These are phyloP conservation scores for Ophraella communa DNA, from an alignment of 2,888 invertebrate genomes.

Conservation along the genomic window DNA sequence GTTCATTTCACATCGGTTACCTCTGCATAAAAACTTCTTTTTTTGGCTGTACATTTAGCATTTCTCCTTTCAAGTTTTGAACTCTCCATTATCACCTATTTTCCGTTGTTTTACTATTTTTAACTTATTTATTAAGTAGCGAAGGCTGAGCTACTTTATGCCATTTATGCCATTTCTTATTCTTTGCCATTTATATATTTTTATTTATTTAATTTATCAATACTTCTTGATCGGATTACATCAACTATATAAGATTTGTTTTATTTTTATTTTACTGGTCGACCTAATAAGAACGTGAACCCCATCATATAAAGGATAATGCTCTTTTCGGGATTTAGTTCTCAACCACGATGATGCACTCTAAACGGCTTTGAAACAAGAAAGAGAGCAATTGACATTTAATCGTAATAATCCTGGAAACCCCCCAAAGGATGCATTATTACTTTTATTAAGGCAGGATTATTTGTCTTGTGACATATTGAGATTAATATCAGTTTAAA, in stretches of 20 bases:
- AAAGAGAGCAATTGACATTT: constrained; percentile 16
- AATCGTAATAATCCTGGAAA: constrained; percentile 12
- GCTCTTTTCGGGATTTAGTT: constrained; percentile 20
- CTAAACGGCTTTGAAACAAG: constrained; percentile 14
- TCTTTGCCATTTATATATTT: too few relatives aligned
- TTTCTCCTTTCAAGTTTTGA: too few relatives aligned
- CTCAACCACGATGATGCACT: constrained; percentile 17
- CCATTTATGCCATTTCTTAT: too few relatives aligned
- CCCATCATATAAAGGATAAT: constrained; percentile 17
- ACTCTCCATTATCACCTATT: too few relatives aligned
- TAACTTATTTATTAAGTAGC: too few relatives aligned
- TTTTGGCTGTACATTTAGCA: too few relatives aligned
- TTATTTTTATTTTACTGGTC: background rate
- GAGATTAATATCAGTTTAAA: background rate
- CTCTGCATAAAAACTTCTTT: too few relatives aligned
- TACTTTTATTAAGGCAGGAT: background rate
- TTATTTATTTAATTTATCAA: too few relatives aligned
- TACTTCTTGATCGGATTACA: background rate
- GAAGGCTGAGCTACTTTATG: too few relatives aligned
- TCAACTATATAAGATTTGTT: background rate
- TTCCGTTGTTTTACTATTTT: too few relatives aligned
- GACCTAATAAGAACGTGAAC: constrained; percentile 15
- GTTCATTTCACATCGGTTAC: too few relatives aligned
- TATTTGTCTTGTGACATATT: background rate
- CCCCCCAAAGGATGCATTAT: background rate